phyloP scores from a whole-genome alignment of 2,797 vertebrate species.

The Labeo calbasu region DNA sequence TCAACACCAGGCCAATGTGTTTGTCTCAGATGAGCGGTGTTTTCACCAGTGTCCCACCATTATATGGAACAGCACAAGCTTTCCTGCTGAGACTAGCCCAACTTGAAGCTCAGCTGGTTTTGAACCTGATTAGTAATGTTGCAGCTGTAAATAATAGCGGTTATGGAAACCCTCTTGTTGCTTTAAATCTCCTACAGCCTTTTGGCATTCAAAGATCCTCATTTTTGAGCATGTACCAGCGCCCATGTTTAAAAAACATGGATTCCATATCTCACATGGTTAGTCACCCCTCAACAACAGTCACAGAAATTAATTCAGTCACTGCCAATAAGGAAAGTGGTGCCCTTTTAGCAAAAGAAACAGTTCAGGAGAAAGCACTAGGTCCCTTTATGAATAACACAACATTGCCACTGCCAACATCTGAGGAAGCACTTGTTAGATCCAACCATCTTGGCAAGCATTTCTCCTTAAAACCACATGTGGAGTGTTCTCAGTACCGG shows the following conservation, averaged over 20 bases:
- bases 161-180: slow-evolving; percentile 20
- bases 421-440: neutral
- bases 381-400: neutral
- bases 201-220: slow-evolving; percentile 11
- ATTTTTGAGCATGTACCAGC: slow-evolving; percentile 27
- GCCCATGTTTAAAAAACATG: neutral
- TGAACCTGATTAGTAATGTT: slow-evolving; percentile 40
- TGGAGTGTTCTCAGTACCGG: neutral
- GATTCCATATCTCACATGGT: neutral
- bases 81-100: slow-evolving; percentile 36
- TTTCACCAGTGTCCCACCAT: neutral
- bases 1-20: slow-evolving; percentile 5
- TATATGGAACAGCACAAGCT: slow-evolving; percentile 31
- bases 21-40: slow-evolving; percentile 9
- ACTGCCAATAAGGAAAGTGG: neutral
- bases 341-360: neutral
- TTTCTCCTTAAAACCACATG: neutral
- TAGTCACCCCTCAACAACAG: slow-evolving; percentile 3
- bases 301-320: neutral
- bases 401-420: neutral
- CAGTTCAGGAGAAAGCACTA: neutral
- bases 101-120: slow-evolving; percentile 42
- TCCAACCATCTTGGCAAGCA: neutral
- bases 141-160: neutral
- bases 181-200: slow-evolving; percentile 24